Conservation (phyloP, 2,797 vertebrate species). For the Melanotaenia maccullochi region DNA sequence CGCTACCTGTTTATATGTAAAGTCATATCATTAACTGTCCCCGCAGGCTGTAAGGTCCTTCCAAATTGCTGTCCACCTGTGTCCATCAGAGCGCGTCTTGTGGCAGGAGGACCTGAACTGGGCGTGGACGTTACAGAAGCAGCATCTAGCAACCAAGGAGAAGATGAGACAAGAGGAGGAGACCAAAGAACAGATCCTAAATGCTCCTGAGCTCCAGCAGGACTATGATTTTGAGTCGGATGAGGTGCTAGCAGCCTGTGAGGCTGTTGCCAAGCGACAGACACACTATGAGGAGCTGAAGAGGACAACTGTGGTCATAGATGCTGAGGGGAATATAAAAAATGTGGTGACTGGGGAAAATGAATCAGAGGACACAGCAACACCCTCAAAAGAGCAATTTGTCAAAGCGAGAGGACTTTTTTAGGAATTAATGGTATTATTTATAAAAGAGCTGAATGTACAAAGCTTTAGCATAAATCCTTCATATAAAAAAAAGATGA, state of each 20-base stretch:
- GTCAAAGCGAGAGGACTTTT: slow-evolving; percentile 86
- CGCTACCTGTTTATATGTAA: slow-evolving; percentile 7
- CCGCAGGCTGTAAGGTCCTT: slow-evolving; percentile 82
- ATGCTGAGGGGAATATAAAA: slow-evolving; percentile 70
- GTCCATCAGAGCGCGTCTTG: slow-evolving; percentile 87
- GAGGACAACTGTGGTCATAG: slow-evolving; percentile 83
- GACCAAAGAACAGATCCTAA: slow-evolving; percentile 60
- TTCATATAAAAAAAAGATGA: neutral
- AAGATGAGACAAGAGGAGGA: slow-evolving; percentile 74
- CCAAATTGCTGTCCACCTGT: slow-evolving; percentile 91
- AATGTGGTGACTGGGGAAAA: slow-evolving; percentile 51
- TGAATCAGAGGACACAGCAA: slow-evolving; percentile 35
- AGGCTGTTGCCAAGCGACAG: slow-evolving; percentile 91
- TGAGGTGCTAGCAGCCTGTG: slow-evolving; percentile 93
- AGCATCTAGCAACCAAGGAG: slow-evolving; percentile 78
- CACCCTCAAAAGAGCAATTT: slow-evolving; percentile 80
- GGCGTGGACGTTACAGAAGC: slow-evolving; percentile 86
- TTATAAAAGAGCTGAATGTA: slow-evolving; percentile 5
- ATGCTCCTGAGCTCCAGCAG: slow-evolving; percentile 85
- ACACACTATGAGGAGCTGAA: slow-evolving; percentile 80
- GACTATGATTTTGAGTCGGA: slow-evolving; percentile 98
- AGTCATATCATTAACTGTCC: slow-evolving; percentile 14
- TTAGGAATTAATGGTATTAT: slow-evolving; percentile 7
- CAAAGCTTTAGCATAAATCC: neutral
- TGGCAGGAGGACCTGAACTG: slow-evolving; percentile 95